Percentiles rank a stretch among this genome's conserved stretches.
Conservation (phyloP, 2,113 vertebrate species). For the Actenoides lindsayi region DNA sequence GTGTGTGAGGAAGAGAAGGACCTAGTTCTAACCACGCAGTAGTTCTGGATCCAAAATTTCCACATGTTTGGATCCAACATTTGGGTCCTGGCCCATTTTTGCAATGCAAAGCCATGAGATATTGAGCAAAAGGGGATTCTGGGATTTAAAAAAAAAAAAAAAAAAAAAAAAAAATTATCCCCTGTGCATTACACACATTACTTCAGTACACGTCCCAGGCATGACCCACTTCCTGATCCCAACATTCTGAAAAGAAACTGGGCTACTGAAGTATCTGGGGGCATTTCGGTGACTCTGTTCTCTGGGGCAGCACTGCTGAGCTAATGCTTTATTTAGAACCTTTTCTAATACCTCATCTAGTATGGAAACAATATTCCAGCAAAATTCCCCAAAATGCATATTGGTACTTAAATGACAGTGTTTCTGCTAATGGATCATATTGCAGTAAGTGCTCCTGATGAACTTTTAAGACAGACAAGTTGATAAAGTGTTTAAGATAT, state of each 20-base stretch:
- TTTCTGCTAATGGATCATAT: no score
- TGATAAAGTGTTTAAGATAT: no score
- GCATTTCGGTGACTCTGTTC: not conserved
- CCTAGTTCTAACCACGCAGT: not conserved
- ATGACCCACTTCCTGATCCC: not conserved
- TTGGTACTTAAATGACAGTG: no score
- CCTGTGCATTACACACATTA: not conserved
- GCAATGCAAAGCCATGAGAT: not conserved
- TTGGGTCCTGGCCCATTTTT: not conserved
- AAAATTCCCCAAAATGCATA: not conserved
- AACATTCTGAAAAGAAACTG: not conserved
- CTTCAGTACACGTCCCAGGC: not conserved
- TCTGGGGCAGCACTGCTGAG: not conserved
- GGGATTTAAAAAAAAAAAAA: not conserved
- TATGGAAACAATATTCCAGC: not conserved
- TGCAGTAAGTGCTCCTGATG: no score
- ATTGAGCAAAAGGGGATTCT: not conserved
- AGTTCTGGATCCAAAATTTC: slow-evolving; percentile 24
- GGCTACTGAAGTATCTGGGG: not conserved
- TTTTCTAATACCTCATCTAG: not conserved
- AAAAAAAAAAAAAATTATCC: not conserved
- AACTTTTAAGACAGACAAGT: no score
- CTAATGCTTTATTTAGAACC: not conserved
- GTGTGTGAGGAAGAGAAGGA: not conserved
- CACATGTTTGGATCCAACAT: slow-evolving; percentile 33